Base-by-base conservation (phyloP, 2,888 invertebrate genomes). In the Drosophila mettleri region DNA sequence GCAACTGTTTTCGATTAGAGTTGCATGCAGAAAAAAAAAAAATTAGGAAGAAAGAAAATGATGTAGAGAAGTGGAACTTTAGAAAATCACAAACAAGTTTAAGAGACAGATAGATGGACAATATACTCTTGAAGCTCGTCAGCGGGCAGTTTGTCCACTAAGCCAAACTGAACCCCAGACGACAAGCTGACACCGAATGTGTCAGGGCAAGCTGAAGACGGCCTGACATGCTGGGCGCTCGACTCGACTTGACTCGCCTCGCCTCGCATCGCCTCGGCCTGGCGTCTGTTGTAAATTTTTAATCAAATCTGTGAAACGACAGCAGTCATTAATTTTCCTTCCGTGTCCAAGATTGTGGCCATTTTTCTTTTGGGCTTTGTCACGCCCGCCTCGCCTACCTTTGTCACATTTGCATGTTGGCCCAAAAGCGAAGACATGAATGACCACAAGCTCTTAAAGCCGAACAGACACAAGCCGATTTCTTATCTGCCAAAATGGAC, bases 181-280 rank as follows among this genome's bases (percentile, higher is more conserved):
- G 59, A 69, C 66, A 69, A 60, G 61, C 61, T 74, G 66, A 61
- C 73, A 71, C 60, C 55, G 48, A 63, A 69, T 65, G 64, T 77
- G 81, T 79, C 81, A 82, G 78, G 74, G 65, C 81, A 69, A 70
- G 65, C 77, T 79, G 81, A 77, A 77, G 71, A 68, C 77, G 77
- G 69, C 66, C 46, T 78, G 78, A 80, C 76, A 71, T 61, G 54
- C 63, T 66, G 66, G 60, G 57, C 60, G 64, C 71, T 51, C 48
- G 31, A n/a, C 20, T 16, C 18, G 18, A 18, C 39, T 29, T 2
- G 27, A 27, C 45, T 45, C n/a, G 16, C 16, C 27, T 43, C 9
- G 24, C 2, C 24, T 16, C 2, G 16, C 0, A 24, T 45, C 16
- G 16, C n/a, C 27, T 6, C 10, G 24, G 24, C 4, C 22, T 16